Evolutionary conservation across 2,797 vertebrate genomes (phyloP).

Genomic region (Rhinoraja longicauda): DNA sequence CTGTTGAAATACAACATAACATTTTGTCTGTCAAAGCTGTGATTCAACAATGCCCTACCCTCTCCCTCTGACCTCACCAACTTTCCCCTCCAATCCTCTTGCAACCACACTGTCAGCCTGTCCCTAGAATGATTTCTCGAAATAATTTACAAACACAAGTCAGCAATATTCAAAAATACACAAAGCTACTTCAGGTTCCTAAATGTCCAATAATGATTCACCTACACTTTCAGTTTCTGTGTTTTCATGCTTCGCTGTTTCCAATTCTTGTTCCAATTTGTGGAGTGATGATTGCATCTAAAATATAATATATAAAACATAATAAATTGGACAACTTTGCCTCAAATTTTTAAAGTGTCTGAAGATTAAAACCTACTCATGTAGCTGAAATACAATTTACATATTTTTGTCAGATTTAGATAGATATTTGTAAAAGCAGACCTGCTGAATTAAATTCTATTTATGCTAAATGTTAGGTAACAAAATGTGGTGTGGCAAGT

Average conservation of each 20-base stretch:
- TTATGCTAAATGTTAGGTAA: too few relatives aligned
- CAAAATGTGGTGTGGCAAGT: too few relatives aligned
- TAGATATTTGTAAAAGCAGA: neutral
- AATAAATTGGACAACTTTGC: neutral
- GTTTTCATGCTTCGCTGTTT: conserved; percentile 71
- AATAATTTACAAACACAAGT: neutral
- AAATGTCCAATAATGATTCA: conserved; percentile 40
- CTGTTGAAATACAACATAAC: neutral
- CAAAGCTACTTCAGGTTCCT: neutral
- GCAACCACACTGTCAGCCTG: neutral
- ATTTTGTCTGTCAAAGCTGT: neutral
- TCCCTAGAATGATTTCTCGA: neutral
- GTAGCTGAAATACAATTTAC: neutral
- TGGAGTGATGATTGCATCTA: conserved; percentile 70
- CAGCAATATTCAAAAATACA: neutral
- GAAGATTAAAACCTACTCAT: neutral
- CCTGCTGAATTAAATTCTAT: too few relatives aligned
- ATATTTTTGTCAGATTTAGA: neutral
- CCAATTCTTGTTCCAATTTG: conserved; percentile 74
- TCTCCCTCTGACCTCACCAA: neutral
- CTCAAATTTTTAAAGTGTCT: neutral
- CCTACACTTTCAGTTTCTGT: conserved; percentile 78
- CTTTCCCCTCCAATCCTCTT: neutral
- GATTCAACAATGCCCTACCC: neutral
- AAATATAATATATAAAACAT: conserved; percentile 40